These are phyloP conservation scores for Micropoecilia bifurca DNA, from an alignment of 2,797 vertebrate genomes.

Conservation along the genomic window DNA sequence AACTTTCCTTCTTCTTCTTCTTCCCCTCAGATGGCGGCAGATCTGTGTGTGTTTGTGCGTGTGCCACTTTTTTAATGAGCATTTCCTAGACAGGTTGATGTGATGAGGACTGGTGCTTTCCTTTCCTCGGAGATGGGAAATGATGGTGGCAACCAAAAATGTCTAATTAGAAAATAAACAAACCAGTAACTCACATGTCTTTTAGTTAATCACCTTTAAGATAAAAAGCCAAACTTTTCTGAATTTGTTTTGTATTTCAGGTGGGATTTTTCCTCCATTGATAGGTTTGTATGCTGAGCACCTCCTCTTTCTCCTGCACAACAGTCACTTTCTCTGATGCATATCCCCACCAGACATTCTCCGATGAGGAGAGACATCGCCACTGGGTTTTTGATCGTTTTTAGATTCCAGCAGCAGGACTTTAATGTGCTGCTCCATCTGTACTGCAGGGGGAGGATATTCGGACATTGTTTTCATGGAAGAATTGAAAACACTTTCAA, in stretches of 20 bases:
- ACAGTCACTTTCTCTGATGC: conserved; percentile 6
- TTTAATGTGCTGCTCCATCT: conserved; percentile 19
- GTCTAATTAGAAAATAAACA: conserved; percentile 68
- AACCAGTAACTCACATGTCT: conserved; percentile 44
- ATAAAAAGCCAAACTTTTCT: conserved; percentile 25
- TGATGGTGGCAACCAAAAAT: conserved; percentile 58
- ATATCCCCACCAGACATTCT: conserved; percentile 5
- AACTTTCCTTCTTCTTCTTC: no score
- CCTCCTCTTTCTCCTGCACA: conserved; percentile 13
- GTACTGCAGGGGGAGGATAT: conserved; percentile 37
- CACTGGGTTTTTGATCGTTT: conserved; percentile 55
- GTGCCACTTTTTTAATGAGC: conserved; percentile 66
- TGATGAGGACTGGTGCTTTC: conserved; percentile 66
- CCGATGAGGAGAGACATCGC: conserved; percentile 34
- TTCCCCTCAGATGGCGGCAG: no score
- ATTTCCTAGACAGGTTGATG: conserved; percentile 70
- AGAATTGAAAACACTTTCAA: conserved; percentile 17
- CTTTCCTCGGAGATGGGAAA: conserved; percentile 64
- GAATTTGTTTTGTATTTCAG: conserved; percentile 15
- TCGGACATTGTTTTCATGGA: conserved; percentile 21
- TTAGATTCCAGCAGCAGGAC: conserved; percentile 32
- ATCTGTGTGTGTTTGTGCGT: conserved; percentile 26
- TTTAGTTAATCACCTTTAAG: conserved; percentile 34
- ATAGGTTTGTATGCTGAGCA: conserved; percentile 23
- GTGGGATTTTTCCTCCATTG: not conserved